These are phyloP conservation scores for Melieria crassipennis DNA, from an alignment of 2,888 invertebrate species.

Conservation along the genomic window DNA sequence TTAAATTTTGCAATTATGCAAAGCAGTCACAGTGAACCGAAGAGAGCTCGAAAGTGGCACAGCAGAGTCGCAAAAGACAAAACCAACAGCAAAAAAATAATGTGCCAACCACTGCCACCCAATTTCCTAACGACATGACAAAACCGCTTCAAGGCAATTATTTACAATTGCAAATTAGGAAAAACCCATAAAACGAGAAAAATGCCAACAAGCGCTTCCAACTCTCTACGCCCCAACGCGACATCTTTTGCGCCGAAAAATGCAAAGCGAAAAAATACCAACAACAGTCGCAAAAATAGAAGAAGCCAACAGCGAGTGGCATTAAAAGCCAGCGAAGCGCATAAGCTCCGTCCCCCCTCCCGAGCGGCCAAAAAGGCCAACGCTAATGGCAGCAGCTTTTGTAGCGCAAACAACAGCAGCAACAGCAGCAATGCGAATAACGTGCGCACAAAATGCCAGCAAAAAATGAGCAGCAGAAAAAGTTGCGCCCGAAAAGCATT, in stretches of 20 bases:
- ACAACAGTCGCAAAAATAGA: background rate
- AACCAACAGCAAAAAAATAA: constrained; percentile 49
- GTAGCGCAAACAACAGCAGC: background rate
- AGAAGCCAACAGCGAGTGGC: constrained; percentile 26
- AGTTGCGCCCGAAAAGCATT: constrained; percentile 24
- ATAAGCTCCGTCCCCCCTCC: constrained; percentile 25
- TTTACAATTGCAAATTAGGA: constrained; percentile 64
- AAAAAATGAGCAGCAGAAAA: constrained; percentile 41
- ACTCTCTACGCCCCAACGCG: background rate
- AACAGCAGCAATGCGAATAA: background rate
- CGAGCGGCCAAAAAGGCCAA: constrained; percentile 27
- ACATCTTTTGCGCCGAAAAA: constrained; percentile 23
- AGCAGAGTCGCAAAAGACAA: constrained; percentile 5
- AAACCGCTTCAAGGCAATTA: constrained; percentile 59
- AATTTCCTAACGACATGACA: constrained; percentile 63
- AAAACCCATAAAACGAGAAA: constrained; percentile 37
- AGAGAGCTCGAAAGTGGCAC: constrained; percentile 25
- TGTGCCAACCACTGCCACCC: constrained; percentile 65
- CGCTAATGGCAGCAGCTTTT: constrained; percentile 11
- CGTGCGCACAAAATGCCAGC: constrained; percentile 43
- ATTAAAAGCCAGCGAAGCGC: constrained; percentile 41
- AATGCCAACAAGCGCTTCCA: constrained; percentile 10
- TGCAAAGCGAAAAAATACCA: constrained; percentile 21
- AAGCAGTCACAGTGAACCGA: constrained; percentile 25
- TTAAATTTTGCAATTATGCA: constrained; percentile 29